Conservation (phyloP, 2,797 vertebrate genomes). For the Epinephelus awoara region DNA sequence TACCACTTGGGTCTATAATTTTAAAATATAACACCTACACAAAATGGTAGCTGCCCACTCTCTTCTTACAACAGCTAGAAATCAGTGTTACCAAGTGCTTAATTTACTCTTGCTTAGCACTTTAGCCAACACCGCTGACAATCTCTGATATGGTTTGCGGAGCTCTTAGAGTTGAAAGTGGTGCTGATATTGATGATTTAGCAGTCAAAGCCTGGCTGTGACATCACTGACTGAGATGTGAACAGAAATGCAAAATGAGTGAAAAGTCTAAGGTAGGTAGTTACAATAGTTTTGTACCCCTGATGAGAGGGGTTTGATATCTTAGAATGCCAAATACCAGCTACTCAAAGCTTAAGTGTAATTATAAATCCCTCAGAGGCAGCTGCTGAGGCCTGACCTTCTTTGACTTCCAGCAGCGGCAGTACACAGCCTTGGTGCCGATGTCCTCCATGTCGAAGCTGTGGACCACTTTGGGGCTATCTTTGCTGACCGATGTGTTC, state of each 20-base stretch:
- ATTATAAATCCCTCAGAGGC: not conserved
- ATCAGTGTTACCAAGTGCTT: not conserved
- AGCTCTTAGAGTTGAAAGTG: not conserved
- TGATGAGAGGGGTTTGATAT: not conserved
- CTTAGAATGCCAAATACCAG: not conserved
- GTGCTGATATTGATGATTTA: not conserved
- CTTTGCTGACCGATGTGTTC: slow-evolving; percentile 82
- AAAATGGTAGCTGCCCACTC: not conserved
- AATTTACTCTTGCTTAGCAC: not conserved
- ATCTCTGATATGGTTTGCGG: not conserved
- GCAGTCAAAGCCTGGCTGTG: not conserved
- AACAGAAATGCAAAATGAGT: not conserved
- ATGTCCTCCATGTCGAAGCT: slow-evolving; percentile 89
- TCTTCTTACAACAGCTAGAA: not conserved
- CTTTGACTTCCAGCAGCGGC: slow-evolving; percentile 89
- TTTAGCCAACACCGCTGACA: not conserved
- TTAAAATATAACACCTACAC: not conserved
- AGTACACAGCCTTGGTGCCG: slow-evolving; percentile 85
- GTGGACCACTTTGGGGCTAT: slow-evolving; percentile 87
- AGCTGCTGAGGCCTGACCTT: slow-evolving; percentile 72
- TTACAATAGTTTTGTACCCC: too few relatives aligned
- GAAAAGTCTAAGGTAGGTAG: not conserved
- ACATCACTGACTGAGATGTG: not conserved
- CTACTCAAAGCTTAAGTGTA: not conserved
- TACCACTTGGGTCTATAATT: not conserved